Base-by-base conservation (phyloP, 1,140 invertebrate genomes). In the Andricus grossulariae region DNA sequence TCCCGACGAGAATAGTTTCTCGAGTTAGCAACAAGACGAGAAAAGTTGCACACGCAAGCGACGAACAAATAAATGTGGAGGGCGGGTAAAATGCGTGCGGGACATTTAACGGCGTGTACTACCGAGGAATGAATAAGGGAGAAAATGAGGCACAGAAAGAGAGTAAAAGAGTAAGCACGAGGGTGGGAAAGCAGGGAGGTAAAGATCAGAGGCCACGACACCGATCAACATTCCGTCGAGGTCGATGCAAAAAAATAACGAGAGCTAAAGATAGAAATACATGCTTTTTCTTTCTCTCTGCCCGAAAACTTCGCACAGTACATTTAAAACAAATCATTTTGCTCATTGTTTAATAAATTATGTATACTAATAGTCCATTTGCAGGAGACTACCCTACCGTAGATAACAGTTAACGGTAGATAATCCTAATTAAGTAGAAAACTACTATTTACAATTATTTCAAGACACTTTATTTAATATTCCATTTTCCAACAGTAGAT, bases 151-250 rank as follows among this genome's bases (percentile, higher is more conserved):
- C 32, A 66, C 10, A 66, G 57, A 66, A 66, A 55, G n/a, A 55
- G 52, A 55, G 39, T 45, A 45, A 45, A 45, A 45, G 10, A 45
- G 39, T 45, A 0, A 45, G 19, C 52, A 55, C 7, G 16, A 55
- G 21, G 57, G 55, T 60, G 55, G 57, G 57, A 66, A 66, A 39
- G 25, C 57, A 32, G 21, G 57, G 21, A 66, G 57, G 57, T 32
- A 66, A 66, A 66, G 21, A 66, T 66, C 57, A 66, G 57, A 66
- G 57, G 57, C 57, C 57, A 25, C 57, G 57, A 66, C 57, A 66
- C 57, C 57, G 57, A 66, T 66, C 57, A 66, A 66, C 57, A 66
- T 66, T 66, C 57, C 57, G 39, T 66, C 57, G 57, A 66, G 25
- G 57, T 66, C 57, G 57, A 66, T 32, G 13, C 57, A 66, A 66